Percentiles rank a stretch among this genome's conserved stretches.
These are phyloP conservation scores for Picus viridis DNA, from an alignment of 2,797 vertebrate genomes.

Conservation along the genomic window DNA sequence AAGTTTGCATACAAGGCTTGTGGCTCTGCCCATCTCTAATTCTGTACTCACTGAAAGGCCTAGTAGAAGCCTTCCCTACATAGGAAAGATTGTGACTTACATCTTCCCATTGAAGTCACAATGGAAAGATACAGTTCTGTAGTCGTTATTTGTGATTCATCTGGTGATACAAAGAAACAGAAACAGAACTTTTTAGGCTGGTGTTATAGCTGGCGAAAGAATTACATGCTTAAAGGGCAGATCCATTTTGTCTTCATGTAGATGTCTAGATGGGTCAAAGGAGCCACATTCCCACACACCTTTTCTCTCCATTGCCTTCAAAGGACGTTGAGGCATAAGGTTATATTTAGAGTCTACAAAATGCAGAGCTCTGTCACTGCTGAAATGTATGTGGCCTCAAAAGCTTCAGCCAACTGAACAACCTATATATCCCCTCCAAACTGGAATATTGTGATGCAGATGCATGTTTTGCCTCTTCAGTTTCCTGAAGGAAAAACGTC, in stretches of 20 bases:
- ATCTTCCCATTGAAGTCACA: not conserved
- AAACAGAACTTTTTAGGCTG: not conserved
- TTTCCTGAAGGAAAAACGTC: not conserved
- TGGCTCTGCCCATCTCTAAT: not conserved
- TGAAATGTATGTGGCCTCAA: not conserved
- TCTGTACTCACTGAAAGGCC: not conserved
- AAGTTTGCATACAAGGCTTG: not conserved
- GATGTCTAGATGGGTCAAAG: not conserved
- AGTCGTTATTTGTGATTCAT: not conserved
- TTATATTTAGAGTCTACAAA: not conserved
- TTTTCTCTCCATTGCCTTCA: not conserved
- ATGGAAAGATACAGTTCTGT: not conserved
- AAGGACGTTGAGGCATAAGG: not conserved
- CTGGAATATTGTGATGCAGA: not conserved
- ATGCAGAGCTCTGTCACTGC: not conserved
- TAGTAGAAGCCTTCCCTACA: not conserved
- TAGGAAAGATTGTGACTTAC: no score
- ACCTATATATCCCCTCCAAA: not conserved
- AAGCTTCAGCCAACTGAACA: not conserved
- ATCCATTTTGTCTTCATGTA: not conserved
- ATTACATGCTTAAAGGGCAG: not conserved
- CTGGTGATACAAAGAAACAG: not conserved
- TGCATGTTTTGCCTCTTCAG: not conserved
- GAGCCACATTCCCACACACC: not conserved
- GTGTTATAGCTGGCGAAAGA: not conserved